Evolutionary conservation across 2,888 invertebrate species (phyloP), one percentile per base, ranked within the genome.

Genomic region (Habroteleia sp.): DNA sequence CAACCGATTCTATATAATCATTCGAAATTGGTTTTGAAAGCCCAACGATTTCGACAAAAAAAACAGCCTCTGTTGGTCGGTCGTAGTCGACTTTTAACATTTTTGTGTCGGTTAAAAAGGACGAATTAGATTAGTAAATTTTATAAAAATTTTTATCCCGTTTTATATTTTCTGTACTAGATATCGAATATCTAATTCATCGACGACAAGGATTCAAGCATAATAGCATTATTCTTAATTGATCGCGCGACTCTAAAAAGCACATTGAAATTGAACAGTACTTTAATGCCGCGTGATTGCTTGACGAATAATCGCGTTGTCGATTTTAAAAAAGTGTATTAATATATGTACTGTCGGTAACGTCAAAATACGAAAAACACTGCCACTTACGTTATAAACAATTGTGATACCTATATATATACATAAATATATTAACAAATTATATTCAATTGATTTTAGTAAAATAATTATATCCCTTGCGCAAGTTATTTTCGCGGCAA

Each of bases 371-470:
- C 39, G 23, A n/a, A n/a, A 60, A 54, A 46, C 66, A 66, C 66
- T 66, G 66, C 54, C 66, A 54, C 66, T 56, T 54, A 56, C 14
- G 50, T 50, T 68, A 50, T 68, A 68, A 68, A 68, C 48, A 50
- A 68, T 58, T 68, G 68, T 68, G 68, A 68, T 68, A 68, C 41
- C 31, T 68, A 68, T 68, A 65, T 44, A 62, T 62, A 46, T 60
- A 25, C 20, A 39, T 41, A 62, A 13, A 50, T 63, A 41, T 50
- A 50, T 29, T 41, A 20, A 41, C 20, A 41, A 41, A 41, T 37
- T 56, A 44, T 39, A 54, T 29, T 29, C 0, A 39, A 41, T 31
- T 41, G 16, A 41, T n/a, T n/a, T n/a, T n/a, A 37, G 31, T 8
- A 25, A 14, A 25, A 35, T 39, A 41, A 13, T 41, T 6, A 27